A percentile compares a stretch with the other conserved stretches of the same genome.
These are phyloP conservation scores for Drosophila fuyamai DNA, from an alignment of 1,140 invertebrate genomes.

Conservation along the genomic window DNA sequence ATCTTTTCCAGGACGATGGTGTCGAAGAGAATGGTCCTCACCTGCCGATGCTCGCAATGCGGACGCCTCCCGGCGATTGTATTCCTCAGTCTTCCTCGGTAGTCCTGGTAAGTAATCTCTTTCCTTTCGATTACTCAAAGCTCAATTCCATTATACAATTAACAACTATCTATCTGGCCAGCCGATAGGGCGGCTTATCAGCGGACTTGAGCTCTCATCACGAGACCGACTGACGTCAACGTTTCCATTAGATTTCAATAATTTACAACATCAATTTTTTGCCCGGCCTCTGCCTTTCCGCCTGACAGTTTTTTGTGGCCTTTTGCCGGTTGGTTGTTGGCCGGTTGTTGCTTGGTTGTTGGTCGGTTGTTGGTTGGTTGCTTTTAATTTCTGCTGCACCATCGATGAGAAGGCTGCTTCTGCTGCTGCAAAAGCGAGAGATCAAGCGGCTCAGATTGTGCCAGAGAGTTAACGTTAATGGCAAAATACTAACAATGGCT, in stretches of 20 bases:
- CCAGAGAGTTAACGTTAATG: conserved; percentile 80
- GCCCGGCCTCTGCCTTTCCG: conserved; percentile 17
- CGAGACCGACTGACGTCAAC: conserved; percentile 58
- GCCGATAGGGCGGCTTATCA: conserved; percentile 27
- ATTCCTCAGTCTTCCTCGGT: conserved; percentile 95
- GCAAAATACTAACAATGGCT: conserved; percentile 80
- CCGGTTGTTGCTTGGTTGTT: conserved; percentile 13
- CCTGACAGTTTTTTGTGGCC: conserved; percentile 14
- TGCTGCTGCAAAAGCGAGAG: conserved; percentile 24
- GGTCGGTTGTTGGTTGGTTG: conserved; percentile 14
- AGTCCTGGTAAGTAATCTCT: conserved; percentile 90
- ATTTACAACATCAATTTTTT: conserved; percentile 66
- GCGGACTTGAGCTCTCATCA: conserved; percentile 41
- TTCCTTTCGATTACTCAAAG: background rate
- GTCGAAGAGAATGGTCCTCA: conserved; percentile 94
- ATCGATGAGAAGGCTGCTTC: conserved; percentile 22
- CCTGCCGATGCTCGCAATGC: conserved; percentile 91
- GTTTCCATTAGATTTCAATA: conserved; percentile 74
- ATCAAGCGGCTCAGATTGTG: conserved; percentile 70
- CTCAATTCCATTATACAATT: conserved; percentile 1
- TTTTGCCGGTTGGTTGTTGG: conserved; percentile 13
- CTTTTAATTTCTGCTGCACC: conserved; percentile 40
- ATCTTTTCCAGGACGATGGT: conserved; percentile 92
- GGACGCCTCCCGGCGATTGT: conserved; percentile 92
- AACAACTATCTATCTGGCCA: conserved; percentile 11